Evolutionary conservation across 2,888 invertebrate species (phyloP).

Genomic region (Mechanitis messenoides): DNA sequence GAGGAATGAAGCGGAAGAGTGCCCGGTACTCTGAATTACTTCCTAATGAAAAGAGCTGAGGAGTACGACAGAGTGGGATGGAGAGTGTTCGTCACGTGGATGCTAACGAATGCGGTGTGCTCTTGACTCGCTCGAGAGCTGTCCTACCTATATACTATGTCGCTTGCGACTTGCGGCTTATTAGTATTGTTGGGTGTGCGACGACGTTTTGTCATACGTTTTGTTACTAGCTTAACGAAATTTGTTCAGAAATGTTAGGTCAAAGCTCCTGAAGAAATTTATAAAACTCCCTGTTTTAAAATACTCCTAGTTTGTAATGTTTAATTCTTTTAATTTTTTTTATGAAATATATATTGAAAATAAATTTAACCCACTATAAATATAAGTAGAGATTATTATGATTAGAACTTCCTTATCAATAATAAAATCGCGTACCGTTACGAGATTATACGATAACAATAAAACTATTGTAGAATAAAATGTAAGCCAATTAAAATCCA

Average conservation of each 20-base stretch:
- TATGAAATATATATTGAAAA: neutral
- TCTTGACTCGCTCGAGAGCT: conserved; percentile 56
- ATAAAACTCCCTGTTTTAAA: neutral
- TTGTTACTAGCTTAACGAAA: conserved; percentile 8
- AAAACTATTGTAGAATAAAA: conserved; percentile 36
- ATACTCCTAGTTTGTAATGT: neutral
- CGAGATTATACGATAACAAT: conserved; percentile 34
- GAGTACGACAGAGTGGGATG: conserved; percentile 60
- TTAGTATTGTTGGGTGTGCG: conserved; percentile 31
- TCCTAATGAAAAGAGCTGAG: conserved; percentile 75
- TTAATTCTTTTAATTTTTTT: neutral
- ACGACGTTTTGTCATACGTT: conserved; percentile 26
- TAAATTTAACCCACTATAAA: neutral
- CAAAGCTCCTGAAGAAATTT: neutral
- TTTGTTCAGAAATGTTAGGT: neutral
- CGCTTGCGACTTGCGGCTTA: conserved; percentile 36
- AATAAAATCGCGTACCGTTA: conserved; percentile 33
- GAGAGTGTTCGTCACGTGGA: conserved; percentile 61
- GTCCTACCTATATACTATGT: conserved; percentile 33
- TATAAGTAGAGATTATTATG: conserved; percentile 23
- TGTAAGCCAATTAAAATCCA: conserved; percentile 37
- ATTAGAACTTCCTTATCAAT: conserved; percentile 31
- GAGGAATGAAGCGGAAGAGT: conserved; percentile 74
- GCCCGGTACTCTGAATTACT: conserved; percentile 73
- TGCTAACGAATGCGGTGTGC: conserved; percentile 71